Percentiles rank a stretch among this genome's conserved stretches.
Conservation (phyloP, 2,888 invertebrate genomes). For the Caenorhabditis sinica region DNA sequence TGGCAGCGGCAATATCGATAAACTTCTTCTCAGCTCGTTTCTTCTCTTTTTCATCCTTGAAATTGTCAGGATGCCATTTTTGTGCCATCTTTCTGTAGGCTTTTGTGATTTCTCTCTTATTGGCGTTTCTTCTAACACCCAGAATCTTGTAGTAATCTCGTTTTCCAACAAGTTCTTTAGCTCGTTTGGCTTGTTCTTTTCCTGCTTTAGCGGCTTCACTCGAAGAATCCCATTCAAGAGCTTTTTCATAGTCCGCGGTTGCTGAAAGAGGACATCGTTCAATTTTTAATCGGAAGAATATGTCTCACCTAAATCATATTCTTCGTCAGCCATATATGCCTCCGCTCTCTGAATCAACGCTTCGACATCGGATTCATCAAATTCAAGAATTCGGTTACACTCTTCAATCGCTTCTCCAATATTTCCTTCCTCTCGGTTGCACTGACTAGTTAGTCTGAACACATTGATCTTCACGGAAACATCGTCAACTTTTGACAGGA, state of each 20-base stretch:
- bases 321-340: slow-evolving; percentile 91
- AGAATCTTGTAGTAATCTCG: slow-evolving; percentile 98
- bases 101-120: slow-evolving; percentile 94
- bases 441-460: slow-evolving; percentile 90
- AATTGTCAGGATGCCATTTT: slow-evolving; percentile 99
- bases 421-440: slow-evolving; percentile 88
- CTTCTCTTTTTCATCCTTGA: slow-evolving; percentile 88
- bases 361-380: slow-evolving; percentile 88
- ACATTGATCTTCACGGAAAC: slow-evolving; percentile 87
- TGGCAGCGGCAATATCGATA: slow-evolving; percentile 98
- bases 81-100: slow-evolving; percentile 98
- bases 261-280: slow-evolving; percentile 86
- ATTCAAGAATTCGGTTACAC: slow-evolving; percentile 91
- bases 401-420: slow-evolving; percentile 88
- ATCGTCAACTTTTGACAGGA: slow-evolving; percentile 88
- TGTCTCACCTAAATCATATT: slow-evolving; percentile 91
- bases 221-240: slow-evolving; percentile 90
- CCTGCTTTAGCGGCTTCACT: slow-evolving; percentile 93
- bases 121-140: slow-evolving; percentile 91
- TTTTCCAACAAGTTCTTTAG: slow-evolving; percentile 94
- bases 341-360: slow-evolving; percentile 94
- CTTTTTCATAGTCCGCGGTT: slow-evolving; percentile 91
- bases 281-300: background rate
- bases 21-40: slow-evolving; percentile 94
- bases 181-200: slow-evolving; percentile 91